Base-by-base conservation (phyloP, 2,797 vertebrate genomes). In the Buphagus erythrorhynchus region DNA sequence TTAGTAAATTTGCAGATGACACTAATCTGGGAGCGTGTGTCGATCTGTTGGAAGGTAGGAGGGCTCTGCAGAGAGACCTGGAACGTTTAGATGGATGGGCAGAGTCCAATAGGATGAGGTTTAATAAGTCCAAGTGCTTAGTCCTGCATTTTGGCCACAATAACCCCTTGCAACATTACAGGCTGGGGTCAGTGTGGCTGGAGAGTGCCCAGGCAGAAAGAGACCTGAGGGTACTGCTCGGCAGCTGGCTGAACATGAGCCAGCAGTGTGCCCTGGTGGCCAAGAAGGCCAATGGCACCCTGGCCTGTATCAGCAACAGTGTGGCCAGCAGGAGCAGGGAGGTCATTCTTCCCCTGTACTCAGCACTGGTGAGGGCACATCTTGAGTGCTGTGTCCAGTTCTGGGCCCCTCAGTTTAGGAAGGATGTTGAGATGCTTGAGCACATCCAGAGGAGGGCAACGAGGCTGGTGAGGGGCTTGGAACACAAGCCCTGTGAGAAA, bases 121-220 rank as follows among this genome's bases (percentile, higher is more conserved):
- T 46, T 46, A 58, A 4, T 5, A 46, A 15, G 16, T 45, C 29
- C 49, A 51, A 31, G 49, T 19, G 9, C 33, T 0, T 0, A 36
- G 54, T 31, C 26, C 42, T 46, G 49, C 3, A 58, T 15, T 73
- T 73, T 36, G 54, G 11, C n/a, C 42, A 36, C n/a, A 31, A 15
- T 5, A 24, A 24, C 5, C 12, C 26, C 19, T 20, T 73, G n/a
- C 11, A 58, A 0, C 0, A 0, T 3, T 31, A 9, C 0, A 58
- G 16, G 14, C 18, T 55, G 38, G 31, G 24, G 13, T 28, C 0
- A 1, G 38, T 28, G 24, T 55, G 38, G 52, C 69, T 29, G 40
- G 15, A 29, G 40, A 73, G 42, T 36, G 26, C 19, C 3, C 42
- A 46, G 54, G n/a, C 4, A 5, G 15, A 57, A 46, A 29, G n/a